A percentile compares a stretch with the other conserved stretches of the same genome.
These are phyloP conservation scores for Eupithecia inturbata DNA, from an alignment of 2,888 invertebrate genomes.

Conservation along the genomic window DNA sequence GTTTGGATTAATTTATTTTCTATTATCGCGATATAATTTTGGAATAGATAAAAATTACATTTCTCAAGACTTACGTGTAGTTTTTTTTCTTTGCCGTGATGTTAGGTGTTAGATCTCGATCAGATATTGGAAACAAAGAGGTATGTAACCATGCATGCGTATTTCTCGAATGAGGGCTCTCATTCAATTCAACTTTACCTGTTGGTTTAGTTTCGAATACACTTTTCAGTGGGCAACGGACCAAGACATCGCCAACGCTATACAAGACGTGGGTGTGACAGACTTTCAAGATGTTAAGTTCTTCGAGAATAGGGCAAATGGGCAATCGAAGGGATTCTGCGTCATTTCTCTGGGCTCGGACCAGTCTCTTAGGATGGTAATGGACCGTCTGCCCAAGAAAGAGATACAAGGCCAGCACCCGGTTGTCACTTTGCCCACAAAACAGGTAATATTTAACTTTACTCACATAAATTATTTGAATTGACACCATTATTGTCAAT, in stretches of 20 bases:
- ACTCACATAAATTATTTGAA: background rate
- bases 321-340: conserved; percentile 99
- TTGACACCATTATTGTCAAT: background rate
- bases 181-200: conserved; percentile 49
- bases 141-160: conserved; percentile 49
- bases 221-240: conserved; percentile 97
- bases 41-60: background rate
- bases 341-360: conserved; percentile 97
- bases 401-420: conserved; percentile 98
- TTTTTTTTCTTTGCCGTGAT: conserved; percentile 6
- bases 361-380: conserved; percentile 92
- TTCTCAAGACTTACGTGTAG: background rate
- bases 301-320: conserved; percentile 99
- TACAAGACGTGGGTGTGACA: conserved; percentile 93
- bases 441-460: conserved; percentile 85
- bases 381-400: conserved; percentile 97
- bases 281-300: conserved; percentile 99
- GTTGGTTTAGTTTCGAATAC: conserved; percentile 68
- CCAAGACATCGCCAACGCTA: conserved; percentile 96
- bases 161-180: conserved; percentile 35
- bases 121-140: conserved; percentile 42
- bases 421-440: conserved; percentile 97
- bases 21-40: background rate
- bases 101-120: conserved; percentile 22
- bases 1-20: background rate